Conservation (phyloP, 2,797 vertebrate species). For the Sternarchorhynchus goeldii region DNA sequence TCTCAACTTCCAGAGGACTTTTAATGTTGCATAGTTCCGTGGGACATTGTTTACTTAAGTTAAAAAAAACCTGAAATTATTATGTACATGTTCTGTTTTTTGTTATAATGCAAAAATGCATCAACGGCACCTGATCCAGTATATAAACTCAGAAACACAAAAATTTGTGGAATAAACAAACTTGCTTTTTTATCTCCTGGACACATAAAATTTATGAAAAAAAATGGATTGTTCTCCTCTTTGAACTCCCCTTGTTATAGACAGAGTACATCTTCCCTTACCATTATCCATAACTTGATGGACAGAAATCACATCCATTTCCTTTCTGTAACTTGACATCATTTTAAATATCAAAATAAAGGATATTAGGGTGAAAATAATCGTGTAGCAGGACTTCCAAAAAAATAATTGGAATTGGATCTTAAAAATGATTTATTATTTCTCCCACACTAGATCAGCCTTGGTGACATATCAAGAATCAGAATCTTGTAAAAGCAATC, state of each 20-base stretch:
- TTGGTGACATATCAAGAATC: too few relatives aligned
- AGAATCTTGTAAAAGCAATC: too few relatives aligned
- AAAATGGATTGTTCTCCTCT: neutral
- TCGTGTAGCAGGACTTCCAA: too few relatives aligned
- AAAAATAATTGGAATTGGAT: too few relatives aligned
- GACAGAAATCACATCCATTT: too few relatives aligned
- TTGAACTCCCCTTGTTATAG: neutral
- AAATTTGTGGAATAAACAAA: neutral
- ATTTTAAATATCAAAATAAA: too few relatives aligned
- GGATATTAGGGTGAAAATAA: too few relatives aligned
- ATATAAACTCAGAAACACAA: neutral
- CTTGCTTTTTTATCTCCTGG: neutral
- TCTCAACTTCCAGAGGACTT: neutral
- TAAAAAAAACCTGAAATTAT: too few relatives aligned
- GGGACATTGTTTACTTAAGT: neutral
- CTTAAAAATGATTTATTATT: too few relatives aligned
- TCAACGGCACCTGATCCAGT: neutral
- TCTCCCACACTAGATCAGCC: too few relatives aligned
- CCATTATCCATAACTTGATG: neutral
- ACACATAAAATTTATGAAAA: neutral
- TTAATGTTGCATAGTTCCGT: neutral
- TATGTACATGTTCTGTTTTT: neutral
- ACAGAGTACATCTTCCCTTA: neutral
- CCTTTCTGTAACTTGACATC: too few relatives aligned
- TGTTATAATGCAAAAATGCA: slow-evolving; percentile 30